Conservation (phyloP, 2,888 invertebrate genomes). For the Drosophila nr. medialis region DNA sequence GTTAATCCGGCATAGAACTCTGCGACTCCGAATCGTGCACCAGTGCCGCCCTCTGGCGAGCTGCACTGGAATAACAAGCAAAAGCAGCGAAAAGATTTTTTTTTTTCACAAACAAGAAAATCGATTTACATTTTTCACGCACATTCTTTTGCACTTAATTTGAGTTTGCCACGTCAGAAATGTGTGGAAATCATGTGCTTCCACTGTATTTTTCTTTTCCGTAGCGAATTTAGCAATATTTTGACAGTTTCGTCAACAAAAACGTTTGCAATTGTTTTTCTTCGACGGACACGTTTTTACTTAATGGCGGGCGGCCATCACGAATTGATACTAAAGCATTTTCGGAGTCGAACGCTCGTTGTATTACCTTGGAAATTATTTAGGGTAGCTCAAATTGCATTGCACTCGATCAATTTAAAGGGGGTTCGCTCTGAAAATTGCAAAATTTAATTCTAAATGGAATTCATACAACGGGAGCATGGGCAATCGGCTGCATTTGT, state of each 20-base stretch:
- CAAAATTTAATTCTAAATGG: conserved; percentile 46
- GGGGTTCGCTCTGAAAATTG: conserved; percentile 56
- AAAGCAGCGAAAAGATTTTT: conserved; percentile 68
- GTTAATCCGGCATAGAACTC: conserved; percentile 61
- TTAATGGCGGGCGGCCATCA: conserved; percentile 83
- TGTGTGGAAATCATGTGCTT: conserved; percentile 71
- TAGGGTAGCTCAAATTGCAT: conserved; percentile 59
- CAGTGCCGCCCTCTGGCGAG: conserved; percentile 57
- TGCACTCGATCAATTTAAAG: conserved; percentile 54
- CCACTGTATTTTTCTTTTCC: conserved; percentile 73
- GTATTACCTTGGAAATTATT: conserved; percentile 69
- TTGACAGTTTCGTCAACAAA: conserved; percentile 77
- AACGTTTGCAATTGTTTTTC: conserved; percentile 83
- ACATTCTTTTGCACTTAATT: conserved; percentile 80
- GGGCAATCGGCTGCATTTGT: conserved; percentile 34
- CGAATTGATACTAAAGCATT: conserved; percentile 72
- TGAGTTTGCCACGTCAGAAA: conserved; percentile 62
- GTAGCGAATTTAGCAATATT: conserved; percentile 78
- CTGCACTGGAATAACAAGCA: conserved; percentile 38
- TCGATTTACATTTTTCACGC: conserved; percentile 84
- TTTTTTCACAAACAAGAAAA: conserved; percentile 82
- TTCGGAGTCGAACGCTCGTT: conserved; percentile 75
- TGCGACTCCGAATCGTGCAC: conserved; percentile 58
- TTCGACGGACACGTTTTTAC: conserved; percentile 85
- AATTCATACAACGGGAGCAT: conserved; percentile 57